Evolutionary conservation across 2,797 vertebrate species (phyloP), one percentile per base, ranked within the genome.

Genomic region (Xenentodon cancila): DNA sequence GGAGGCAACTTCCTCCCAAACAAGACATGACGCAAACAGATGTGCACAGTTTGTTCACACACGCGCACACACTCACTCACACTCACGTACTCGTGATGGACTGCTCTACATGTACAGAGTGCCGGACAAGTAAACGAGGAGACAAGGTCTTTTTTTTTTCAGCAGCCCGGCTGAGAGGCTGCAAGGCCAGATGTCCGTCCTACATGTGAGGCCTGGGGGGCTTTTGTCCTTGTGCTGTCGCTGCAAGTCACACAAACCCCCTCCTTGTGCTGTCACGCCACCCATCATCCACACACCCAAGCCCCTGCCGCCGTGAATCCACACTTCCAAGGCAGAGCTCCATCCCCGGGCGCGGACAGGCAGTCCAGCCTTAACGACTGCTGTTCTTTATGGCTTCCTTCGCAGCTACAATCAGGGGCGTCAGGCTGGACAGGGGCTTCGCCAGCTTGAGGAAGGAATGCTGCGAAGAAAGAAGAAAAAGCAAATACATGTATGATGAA

Each of bases 311-410:
- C 64, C 51, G 65, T 60, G 73, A 88, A 59, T 32, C 52, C 80
- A 75, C 77, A 70, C 69, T 54, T 68, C 55, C 22, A 68, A 65
- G 82, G 72, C 74, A 59, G 85, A 79, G 81, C 80, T 86, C 74
- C 81, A 74, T 74, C 78, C 75, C 78, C 47, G 53, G 85, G 81
- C 85, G 84, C 53, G 79, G 82, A 83, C 73, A 73, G 66, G 50
- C 81, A 78, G 63, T 59, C 47, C 72, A 42, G 59, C 68, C 89
- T 60, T 97, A 99, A 90, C 97, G 97, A 91, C 96, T 98, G 94
- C 89, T 99, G 92, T 95, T 98, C 94, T 97, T 99, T 96, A 99
- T 98, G 77, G 97, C 97, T 88, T 99, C 98, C 94, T 99, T 99
- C 83, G 98, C 96, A 79, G 98, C 98, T 90, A 99, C 92, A 91